A percentile compares a stretch with the other conserved stretches of the same genome.
These are phyloP conservation scores for Vidua macroura DNA, from an alignment of 2,113 vertebrate genomes.

Conservation along the genomic window DNA sequence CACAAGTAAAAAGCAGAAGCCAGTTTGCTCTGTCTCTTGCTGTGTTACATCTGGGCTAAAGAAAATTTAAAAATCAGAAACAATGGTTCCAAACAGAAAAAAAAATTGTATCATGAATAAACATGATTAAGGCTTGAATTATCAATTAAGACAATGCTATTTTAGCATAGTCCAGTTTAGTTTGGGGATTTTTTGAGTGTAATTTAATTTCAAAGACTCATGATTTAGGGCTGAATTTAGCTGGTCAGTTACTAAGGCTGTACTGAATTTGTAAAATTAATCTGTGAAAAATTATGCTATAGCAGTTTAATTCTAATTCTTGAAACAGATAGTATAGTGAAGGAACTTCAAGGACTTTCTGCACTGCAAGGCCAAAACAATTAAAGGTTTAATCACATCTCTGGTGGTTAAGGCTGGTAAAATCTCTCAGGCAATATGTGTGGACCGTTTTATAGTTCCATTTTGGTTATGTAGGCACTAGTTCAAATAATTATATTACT, in stretches of 20 bases:
- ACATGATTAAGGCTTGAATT: not conserved
- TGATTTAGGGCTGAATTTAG: not conserved
- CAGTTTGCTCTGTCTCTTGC: not conserved
- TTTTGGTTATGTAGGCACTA: constrained; percentile 16
- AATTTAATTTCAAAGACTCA: not conserved
- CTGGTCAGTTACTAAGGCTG: not conserved
- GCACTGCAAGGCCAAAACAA: not conserved
- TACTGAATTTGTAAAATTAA: not conserved
- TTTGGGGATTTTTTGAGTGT: not conserved
- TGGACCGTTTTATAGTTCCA: not conserved
- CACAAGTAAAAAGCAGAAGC: not conserved
- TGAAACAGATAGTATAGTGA: not conserved
- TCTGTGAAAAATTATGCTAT: not conserved
- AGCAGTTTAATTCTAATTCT: not conserved
- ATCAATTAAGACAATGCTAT: not conserved
- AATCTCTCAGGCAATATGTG: not conserved
- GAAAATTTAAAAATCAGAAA: not conserved
- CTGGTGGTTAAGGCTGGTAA: not conserved
- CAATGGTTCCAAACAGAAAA: not conserved
- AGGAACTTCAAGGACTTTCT: not conserved
- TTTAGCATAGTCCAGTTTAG: not conserved
- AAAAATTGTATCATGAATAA: not conserved
- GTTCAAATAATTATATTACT: constrained; percentile 20
- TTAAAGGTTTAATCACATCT: not conserved
- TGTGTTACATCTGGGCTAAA: not conserved